Percentiles rank a stretch among this genome's conserved stretches.
Evolutionary conservation across 2,888 invertebrate genomes (phyloP).

Genomic region (Amblyteles armatorius): DNA sequence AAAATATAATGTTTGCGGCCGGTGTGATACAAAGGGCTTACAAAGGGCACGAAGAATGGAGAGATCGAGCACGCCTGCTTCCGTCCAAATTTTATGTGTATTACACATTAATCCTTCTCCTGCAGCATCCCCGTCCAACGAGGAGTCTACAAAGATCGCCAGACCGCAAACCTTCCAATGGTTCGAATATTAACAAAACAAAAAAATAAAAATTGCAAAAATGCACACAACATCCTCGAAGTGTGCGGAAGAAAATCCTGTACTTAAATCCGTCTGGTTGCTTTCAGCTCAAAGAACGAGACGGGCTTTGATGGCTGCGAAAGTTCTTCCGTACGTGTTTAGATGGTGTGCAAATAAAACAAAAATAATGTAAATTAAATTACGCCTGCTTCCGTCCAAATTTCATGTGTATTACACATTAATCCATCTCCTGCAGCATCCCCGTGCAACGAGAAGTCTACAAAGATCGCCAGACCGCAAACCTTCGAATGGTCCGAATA

Average conservation of each 20-base stretch:
- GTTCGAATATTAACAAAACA: not conserved
- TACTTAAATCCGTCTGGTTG: no score
- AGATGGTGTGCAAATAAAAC: no score
- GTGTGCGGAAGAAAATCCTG: no score
- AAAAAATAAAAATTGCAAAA: not conserved
- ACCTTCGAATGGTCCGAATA: no score
- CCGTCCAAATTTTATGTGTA: slow-evolving; percentile 22
- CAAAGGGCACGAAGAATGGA: slow-evolving; percentile 27
- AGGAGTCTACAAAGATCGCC: not conserved
- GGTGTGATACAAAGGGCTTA: slow-evolving; percentile 24
- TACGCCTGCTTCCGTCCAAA: slow-evolving; percentile 30
- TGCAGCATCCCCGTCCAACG: not conserved
- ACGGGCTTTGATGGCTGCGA: no score
- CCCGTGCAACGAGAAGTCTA: not conserved
- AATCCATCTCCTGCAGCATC: not conserved
- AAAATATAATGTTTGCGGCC: slow-evolving; percentile 23
- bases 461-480: no score
- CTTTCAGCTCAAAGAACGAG: no score
- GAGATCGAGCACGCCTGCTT: slow-evolving; percentile 38
- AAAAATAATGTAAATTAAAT: not conserved
- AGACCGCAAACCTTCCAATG: not conserved
- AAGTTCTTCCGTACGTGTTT: no score
- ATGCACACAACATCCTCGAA: no score
- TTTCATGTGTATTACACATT: slow-evolving; percentile 10
- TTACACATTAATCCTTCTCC: not conserved